Percentiles rank a stretch among this genome's conserved stretches.
phyloP scores from a whole-genome alignment of 2,113 vertebrate species.

The Eulacestoma nigropectus region DNA sequence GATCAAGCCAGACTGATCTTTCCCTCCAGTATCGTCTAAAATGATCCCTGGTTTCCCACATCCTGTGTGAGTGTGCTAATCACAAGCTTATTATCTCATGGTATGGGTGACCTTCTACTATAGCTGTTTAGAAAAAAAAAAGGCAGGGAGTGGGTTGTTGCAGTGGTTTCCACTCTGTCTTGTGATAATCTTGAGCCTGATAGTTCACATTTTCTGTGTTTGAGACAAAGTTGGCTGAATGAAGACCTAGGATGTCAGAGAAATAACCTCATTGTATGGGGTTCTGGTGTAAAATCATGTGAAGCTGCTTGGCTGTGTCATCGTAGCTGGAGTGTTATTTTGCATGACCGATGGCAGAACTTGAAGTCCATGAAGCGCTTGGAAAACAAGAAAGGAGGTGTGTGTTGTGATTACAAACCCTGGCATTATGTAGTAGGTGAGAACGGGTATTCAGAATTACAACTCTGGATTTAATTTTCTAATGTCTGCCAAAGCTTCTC shows the following conservation, averaged over 20 bases:
- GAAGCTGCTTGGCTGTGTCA: not conserved
- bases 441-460: not conserved
- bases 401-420: not conserved
- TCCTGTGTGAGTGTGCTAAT: constrained; percentile 50
- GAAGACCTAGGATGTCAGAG: not conserved
- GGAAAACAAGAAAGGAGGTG: not conserved
- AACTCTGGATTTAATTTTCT: not conserved
- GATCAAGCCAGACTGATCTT: constrained; percentile 41
- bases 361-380: not conserved
- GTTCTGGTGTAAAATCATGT: not conserved
- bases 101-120: not conserved
- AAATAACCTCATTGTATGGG: not conserved
- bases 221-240: not conserved
- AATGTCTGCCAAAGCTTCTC: not conserved
- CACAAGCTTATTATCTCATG: constrained; percentile 30
- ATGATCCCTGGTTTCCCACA: constrained; percentile 40
- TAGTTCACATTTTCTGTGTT: not conserved
- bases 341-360: not conserved
- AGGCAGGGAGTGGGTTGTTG: not conserved
- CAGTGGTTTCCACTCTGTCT: not conserved
- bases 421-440: not conserved
- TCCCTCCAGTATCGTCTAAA: not conserved
- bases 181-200: constrained; percentile 19
- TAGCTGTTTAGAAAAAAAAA: not conserved
- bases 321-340: not conserved